Percentiles rank a stretch among this genome's conserved stretches.
Conservation (phyloP, 2,113 vertebrate genomes). For the Chaetodon auriga region DNA sequence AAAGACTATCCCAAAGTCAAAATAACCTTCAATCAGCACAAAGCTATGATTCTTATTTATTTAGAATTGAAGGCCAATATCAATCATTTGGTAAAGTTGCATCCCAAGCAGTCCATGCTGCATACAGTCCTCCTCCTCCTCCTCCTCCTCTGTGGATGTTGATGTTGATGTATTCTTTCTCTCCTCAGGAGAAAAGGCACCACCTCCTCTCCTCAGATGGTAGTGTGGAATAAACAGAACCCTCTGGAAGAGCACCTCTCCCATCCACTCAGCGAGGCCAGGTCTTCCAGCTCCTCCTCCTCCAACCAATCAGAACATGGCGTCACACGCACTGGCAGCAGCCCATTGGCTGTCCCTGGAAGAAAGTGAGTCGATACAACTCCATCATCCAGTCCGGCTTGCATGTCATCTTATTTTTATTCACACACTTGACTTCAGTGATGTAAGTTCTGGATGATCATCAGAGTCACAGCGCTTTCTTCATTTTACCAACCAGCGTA, state of each 20-base stretch:
- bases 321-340: constrained; percentile 91
- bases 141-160: not conserved
- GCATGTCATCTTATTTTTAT: not conserved
- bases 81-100: not conserved
- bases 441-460: constrained; percentile 32
- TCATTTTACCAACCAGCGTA: not conserved
- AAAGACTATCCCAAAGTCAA: not conserved
- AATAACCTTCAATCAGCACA: not conserved
- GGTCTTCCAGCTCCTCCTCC: constrained; percentile 95
- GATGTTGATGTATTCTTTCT: not conserved
- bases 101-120: not conserved
- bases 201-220: constrained; percentile 89
- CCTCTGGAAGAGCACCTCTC: constrained; percentile 87
- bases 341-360: constrained; percentile 94
- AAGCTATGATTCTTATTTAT: too few relatives aligned
- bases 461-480: not conserved
- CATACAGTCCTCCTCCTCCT: not conserved
- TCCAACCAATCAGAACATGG: constrained; percentile 93
- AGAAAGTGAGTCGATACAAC: constrained; percentile 85
- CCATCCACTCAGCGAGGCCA: constrained; percentile 85
- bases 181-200: constrained; percentile 89
- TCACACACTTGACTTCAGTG: not conserved
- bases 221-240: constrained; percentile 88
- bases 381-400: not conserved
- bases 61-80: not conserved